Evolutionary conservation across 1,140 invertebrate species (phyloP), one percentile per base, ranked within the genome.

Genomic region (Lethrus apterus): DNA sequence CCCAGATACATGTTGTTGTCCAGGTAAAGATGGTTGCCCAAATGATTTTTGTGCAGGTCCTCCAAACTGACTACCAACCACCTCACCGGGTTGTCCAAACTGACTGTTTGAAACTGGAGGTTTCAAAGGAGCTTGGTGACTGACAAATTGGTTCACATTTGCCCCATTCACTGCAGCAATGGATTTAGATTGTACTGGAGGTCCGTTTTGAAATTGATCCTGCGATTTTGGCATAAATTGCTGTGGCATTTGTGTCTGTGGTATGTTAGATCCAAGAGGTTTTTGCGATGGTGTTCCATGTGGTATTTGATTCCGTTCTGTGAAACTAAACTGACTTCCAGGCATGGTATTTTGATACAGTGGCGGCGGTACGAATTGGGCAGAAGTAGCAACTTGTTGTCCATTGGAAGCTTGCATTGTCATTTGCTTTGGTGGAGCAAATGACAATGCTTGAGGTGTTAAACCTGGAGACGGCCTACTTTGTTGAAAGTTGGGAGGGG

Each of bases 181-280:
- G 14, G 19, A 24, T 60, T 60, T 10, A 60, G 56, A 30, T 62
- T 58, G 4, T 11, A 13, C n/a, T n/a, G n/a, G n/a, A n/a, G n/a
- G n/a, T n/a, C n/a, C n/a, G n/a, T n/a, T n/a, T n/a, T n/a, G n/a
- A n/a, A n/a, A n/a, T n/a, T n/a, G n/a, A n/a, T n/a, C n/a, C n/a
- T n/a, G n/a, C n/a, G n/a, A n/a, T n/a, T n/a, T n/a, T n/a, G n/a
- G n/a, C n/a, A n/a, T n/a, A n/a, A n/a, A n/a, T n/a, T n/a, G n/a
- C n/a, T n/a, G n/a, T n/a, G n/a, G n/a, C n/a, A n/a, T n/a, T n/a
- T n/a, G n/a, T n/a, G n/a, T n/a, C n/a, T n/a, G n/a, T n/a, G n/a
- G n/a, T n/a, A n/a, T n/a, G n/a, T n/a, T n/a, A n/a, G n/a, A n/a
- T n/a, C n/a, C n/a, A n/a, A n/a, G n/a, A n/a, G n/a, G n/a, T n/a